These are phyloP conservation scores for Xestia xanthographa DNA, from an alignment of 2,888 invertebrate genomes.

Conservation along the genomic window DNA sequence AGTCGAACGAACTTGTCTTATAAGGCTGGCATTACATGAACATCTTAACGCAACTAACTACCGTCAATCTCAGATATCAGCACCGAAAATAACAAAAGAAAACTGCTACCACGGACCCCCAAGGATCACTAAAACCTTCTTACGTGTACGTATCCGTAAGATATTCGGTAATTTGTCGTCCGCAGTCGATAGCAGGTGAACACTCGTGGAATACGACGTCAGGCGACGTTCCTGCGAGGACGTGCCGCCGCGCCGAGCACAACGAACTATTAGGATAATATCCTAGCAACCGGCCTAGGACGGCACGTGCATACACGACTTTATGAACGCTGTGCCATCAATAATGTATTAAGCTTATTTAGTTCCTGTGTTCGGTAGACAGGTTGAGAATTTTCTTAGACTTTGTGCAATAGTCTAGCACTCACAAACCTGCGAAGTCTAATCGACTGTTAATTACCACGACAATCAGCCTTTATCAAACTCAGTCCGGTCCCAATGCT, in stretches of 20 bases:
- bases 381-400: background rate
- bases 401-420: background rate
- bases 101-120: background rate
- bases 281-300: background rate
- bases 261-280: background rate
- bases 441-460: background rate
- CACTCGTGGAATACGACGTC: constrained; percentile 2
- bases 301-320: constrained; percentile 12
- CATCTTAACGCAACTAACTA: background rate
- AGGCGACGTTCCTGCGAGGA: constrained; percentile 15
- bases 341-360: constrained; percentile 19
- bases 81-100: background rate
- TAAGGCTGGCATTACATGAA: background rate
- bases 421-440: background rate
- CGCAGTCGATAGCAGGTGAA: background rate
- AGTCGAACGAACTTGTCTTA: background rate
- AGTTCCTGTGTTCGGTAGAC: background rate
- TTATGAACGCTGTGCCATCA: background rate
- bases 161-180: constrained; percentile 24
- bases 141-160: background rate
- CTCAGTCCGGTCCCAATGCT: background rate
- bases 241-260: background rate
- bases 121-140: background rate
- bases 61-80: background rate
- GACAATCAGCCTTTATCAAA: background rate